Percentiles rank a stretch among this genome's conserved stretches.
These are phyloP conservation scores for Alloscopus bannaensis DNA, from an alignment of 2,888 invertebrate genomes.

Conservation along the genomic window DNA sequence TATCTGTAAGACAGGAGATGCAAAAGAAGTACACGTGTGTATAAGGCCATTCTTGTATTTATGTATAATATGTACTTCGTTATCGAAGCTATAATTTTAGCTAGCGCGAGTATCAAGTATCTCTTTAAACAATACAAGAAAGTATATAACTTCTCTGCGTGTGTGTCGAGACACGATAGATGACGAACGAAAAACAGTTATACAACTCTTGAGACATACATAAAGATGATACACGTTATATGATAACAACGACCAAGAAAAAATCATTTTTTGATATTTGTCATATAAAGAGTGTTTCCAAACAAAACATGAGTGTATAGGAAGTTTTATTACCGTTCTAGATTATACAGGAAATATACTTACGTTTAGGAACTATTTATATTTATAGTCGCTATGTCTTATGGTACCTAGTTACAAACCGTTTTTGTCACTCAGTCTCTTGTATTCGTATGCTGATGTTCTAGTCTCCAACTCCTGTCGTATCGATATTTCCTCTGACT, in stretches of 20 bases:
- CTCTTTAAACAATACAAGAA: not conserved
- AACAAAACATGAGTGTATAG: not conserved
- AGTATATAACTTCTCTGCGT: no score
- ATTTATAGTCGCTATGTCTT: no score
- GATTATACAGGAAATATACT: not conserved
- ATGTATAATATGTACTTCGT: no score
- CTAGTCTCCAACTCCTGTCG: no score
- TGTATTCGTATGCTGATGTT: no score
- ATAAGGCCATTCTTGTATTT: not conserved
- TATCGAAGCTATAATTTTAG: no score
- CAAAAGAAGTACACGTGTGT: not conserved
- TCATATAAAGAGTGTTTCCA: conserved; percentile 37
- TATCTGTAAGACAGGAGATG: not conserved
- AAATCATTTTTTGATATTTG: conserved; percentile 49
- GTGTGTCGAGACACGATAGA: no score
- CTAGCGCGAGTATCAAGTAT: no score
- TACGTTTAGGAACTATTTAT: no score
- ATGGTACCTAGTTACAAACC: no score
- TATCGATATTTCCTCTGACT: no score
- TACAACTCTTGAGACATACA: not conserved
- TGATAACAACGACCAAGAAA: conserved; percentile 14
- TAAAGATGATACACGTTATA: not conserved
- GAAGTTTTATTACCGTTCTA: not conserved
- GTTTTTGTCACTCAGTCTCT: conserved; percentile 3
- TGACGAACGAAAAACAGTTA: conserved; percentile 3